Base-by-base conservation (phyloP, 1,140 invertebrate genomes). In the Bombus fervidus region DNA sequence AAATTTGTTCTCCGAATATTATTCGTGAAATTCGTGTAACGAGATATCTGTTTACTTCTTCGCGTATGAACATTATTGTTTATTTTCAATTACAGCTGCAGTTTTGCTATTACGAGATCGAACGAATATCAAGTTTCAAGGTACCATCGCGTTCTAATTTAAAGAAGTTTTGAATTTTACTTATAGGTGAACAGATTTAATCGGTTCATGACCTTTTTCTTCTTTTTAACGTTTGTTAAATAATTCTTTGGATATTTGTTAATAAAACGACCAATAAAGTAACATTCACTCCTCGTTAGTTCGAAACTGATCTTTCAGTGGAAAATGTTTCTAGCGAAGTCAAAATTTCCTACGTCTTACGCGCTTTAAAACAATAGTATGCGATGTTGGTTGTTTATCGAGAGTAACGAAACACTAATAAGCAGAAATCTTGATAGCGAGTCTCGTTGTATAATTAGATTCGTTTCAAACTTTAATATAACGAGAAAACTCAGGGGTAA, bases 401-500 rank as follows among this genome's bases (percentile, higher is more conserved):
- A 53, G 78, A 57, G 34, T 74, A 74, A 81, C 77, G 83, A 81
- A 84, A 80, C 69, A 57, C 57, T 85, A 85, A 85, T 81, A 85
- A 85, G 83, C 83, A 64, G 83, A 85, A 81, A 74, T 81, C 83
- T 85, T 85, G 78, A 43, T 74, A 81, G 47, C 43, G 18, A 81
- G 69, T 74, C 78, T 37, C n/a, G 78, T 66, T 68, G 31, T 57
- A 81, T 81, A 85, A 85, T 81, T 85, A 85, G 69, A 85, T 74
- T 34, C 78, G 41, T 71, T 34, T 81, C 57, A 39, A 85, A 81
- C 34, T 81, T 85, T 74, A 66, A 85, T 74, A 85, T 85, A 85
- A 85, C 71, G 71, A 85, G 83, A 81, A 85, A 85, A 81, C 77
- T 85, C 43, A 37, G 53, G 8, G 74, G 41, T 80, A 85, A 81